Evolutionary conservation across 2,797 vertebrate species (phyloP), one percentile per base, ranked within the genome.

Genomic region (Chlorospingus flavigularis): DNA sequence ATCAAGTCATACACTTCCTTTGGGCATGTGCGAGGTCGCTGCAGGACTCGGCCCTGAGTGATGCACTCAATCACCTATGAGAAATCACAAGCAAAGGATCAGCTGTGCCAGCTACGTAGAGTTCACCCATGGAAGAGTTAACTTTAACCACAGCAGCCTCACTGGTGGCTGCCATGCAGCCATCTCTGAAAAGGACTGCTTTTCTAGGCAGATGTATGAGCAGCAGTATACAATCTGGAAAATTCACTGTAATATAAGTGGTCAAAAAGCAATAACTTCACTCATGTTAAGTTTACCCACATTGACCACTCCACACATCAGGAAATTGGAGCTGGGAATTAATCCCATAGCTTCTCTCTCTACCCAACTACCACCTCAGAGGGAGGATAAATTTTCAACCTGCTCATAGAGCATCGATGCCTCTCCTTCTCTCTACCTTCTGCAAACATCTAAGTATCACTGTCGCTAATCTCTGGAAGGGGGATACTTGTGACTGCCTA

Each of bases 1-100:
- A 99, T 99, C 98, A 99, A 98, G 97, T 99, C 99, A 8, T 99
- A 99, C 37, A 99, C 98, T 97, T 99, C 99, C 97, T 99, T 99
- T 45, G 98, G 99, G 97, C 99, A 99, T 3, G 99, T 99, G 94
- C 99, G 98, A 86, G 99, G 99, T 94, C 99, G 98, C 98, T 99
- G 99, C 94, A 99, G 98, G 89, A 99, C 99, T 94, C 99, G 98
- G 81, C 99, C 99, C 97, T 99, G 99, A 96, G 99, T 99, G 98
- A 99, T 99, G 95, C 99, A 99, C 98, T 99, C 99, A 68, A 99
- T 99, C 97, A 99, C 99, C 99, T 99, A 31, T 1, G 24, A 92
- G 81, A 96, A 80, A 97, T 50, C 91, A 53, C 73, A 92, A 83
- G 67, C 17, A 88, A 60, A 93, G 30, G 30, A 65, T 92, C 57